Conservation (phyloP, 2,888 invertebrate species). For the Beris chalybata region DNA sequence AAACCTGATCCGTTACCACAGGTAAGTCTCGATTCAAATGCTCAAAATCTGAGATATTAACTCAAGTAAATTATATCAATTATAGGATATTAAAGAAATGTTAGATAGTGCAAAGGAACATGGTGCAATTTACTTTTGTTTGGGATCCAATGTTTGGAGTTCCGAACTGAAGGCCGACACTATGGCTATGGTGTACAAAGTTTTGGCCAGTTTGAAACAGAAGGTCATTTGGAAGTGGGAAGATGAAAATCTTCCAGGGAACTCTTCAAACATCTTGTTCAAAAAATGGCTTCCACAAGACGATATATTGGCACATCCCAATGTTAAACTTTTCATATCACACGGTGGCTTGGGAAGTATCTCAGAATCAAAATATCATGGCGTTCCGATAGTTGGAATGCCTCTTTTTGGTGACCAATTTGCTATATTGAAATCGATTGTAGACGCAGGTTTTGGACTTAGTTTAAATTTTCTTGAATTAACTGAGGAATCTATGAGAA, state of each 20-base stretch:
- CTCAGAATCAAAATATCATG: slow-evolving; percentile 64
- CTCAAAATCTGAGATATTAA: not conserved
- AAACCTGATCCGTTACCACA: slow-evolving; percentile 49
- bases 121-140: slow-evolving; percentile 56
- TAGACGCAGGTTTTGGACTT: slow-evolving; percentile 43
- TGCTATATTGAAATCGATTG: slow-evolving; percentile 42
- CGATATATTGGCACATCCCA: slow-evolving; percentile 65
- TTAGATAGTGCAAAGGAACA: slow-evolving; percentile 47
- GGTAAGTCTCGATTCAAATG: slow-evolving; percentile 37
- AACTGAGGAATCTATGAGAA: slow-evolving; percentile 37
- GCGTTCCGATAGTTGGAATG: slow-evolving; percentile 58
- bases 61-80: not conserved
- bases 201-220: slow-evolving; percentile 63
- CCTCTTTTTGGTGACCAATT: slow-evolving; percentile 49
- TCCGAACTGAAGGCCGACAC: slow-evolving; percentile 59
- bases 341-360: slow-evolving; percentile 69
- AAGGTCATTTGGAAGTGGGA: slow-evolving; percentile 60
- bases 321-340: slow-evolving; percentile 64
- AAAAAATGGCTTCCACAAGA: slow-evolving; percentile 71
- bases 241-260: slow-evolving; percentile 24
- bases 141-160: slow-evolving; percentile 56
- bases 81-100: slow-evolving; percentile 46
- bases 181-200: slow-evolving; percentile 59
- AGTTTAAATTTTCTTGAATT: slow-evolving; percentile 39
- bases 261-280: slow-evolving; percentile 52